These are phyloP conservation scores for Mesoligia furuncula DNA, from an alignment of 2,888 invertebrate genomes.

Conservation along the genomic window DNA sequence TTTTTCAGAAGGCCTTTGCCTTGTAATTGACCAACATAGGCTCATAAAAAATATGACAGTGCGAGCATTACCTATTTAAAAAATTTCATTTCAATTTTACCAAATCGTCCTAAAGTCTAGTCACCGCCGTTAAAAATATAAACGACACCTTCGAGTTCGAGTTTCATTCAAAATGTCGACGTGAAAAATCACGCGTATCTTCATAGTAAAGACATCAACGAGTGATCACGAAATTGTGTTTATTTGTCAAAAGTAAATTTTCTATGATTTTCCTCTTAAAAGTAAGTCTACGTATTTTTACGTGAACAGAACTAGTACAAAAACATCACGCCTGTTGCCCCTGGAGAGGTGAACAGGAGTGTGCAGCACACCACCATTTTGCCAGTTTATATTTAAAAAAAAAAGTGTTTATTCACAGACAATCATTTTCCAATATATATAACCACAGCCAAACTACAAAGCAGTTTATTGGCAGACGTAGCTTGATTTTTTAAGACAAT, in stretches of 20 bases:
- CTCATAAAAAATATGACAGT: neutral
- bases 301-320: neutral
- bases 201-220: constrained; percentile 64
- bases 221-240: neutral
- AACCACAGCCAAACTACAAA: neutral
- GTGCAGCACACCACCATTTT: neutral
- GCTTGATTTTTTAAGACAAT: neutral
- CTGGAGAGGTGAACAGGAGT: neutral
- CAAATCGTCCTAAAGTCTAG: neutral
- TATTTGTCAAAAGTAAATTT: neutral
- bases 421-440: too few species aligned
- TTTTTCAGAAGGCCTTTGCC: too few species aligned
- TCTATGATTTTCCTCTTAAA: neutral
- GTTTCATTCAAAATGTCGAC: neutral
- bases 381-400: neutral
- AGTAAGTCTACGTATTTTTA: neutral
- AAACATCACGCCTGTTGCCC: neutral
- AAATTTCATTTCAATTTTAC: neutral
- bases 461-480: neutral
- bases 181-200: neutral
- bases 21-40: neutral
- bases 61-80: neutral
- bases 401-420: too few species aligned
- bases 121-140: neutral
- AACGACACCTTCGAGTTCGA: neutral